Conservation (phyloP, 2,797 vertebrate species). For the Fringilla coelebs region DNA sequence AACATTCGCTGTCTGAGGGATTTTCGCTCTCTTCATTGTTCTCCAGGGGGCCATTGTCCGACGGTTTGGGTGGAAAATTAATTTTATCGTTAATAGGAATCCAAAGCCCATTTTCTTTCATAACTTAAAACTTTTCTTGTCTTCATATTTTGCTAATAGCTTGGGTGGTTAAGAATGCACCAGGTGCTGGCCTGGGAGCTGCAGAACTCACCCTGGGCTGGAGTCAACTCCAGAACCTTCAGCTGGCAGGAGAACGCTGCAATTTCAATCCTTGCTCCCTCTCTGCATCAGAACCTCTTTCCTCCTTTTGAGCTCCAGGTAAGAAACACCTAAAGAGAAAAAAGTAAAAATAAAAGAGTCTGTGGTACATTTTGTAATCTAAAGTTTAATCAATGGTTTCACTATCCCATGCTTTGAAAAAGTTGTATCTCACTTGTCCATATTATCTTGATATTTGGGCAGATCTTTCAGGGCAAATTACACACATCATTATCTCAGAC, state of each 20-base stretch:
- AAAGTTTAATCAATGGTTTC: neutral
- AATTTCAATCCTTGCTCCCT: neutral
- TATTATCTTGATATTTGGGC: neutral
- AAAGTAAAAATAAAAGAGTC: fast-evolving
- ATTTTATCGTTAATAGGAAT: neutral
- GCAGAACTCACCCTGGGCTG: neutral
- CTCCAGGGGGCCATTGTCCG: neutral
- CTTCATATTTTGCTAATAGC: neutral
- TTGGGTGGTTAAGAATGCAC: neutral
- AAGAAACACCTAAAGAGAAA: neutral
- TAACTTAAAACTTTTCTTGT: neutral
- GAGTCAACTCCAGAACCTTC: neutral
- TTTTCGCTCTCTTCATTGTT: neutral
- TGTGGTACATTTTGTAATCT: neutral
- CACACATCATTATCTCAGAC: neutral
- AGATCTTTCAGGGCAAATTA: neutral
- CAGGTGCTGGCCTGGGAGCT: neutral
- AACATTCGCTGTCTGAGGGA: neutral
- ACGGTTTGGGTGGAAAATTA: neutral
- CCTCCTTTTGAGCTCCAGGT: neutral
- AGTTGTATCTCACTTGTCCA: neutral
- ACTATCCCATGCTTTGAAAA: neutral
- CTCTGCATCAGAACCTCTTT: neutral
- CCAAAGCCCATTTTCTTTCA: neutral
- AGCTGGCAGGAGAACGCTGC: neutral